These are phyloP conservation scores for Cirrhinus molitorella DNA, from an alignment of 2,797 vertebrate species.

Conservation along the genomic window DNA sequence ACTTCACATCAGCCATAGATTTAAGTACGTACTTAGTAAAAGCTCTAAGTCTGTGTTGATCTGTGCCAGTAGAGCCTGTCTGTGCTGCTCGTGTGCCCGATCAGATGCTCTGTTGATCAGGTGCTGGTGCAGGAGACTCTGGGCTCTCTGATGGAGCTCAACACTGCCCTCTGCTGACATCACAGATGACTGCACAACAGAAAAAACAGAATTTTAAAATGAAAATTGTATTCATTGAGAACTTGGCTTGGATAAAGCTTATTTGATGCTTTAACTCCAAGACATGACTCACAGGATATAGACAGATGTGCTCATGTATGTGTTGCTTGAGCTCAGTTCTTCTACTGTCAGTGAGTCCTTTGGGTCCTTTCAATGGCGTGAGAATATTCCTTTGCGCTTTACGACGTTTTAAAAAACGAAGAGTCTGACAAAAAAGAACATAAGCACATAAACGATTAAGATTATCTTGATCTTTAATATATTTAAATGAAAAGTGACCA, in stretches of 20 bases:
- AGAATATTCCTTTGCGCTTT: slow-evolving; percentile 70
- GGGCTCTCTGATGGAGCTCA: slow-evolving; percentile 84
- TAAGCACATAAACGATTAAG: background rate
- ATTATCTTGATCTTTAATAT: background rate
- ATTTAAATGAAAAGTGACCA: background rate
- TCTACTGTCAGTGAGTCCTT: slow-evolving; percentile 81
- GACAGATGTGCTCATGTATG: slow-evolving; percentile 83
- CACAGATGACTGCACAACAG: slow-evolving; percentile 68
- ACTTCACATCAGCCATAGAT: background rate
- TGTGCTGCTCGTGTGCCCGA: slow-evolving; percentile 77
- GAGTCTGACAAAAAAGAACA: slow-evolving; percentile 70
- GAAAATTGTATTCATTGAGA: background rate
- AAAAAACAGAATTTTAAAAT: background rate
- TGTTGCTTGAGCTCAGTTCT: slow-evolving; percentile 83
- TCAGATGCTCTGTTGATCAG: slow-evolving; percentile 78
- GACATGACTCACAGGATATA: slow-evolving; percentile 82
- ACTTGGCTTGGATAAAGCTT: background rate
- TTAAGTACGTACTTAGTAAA: slow-evolving; percentile 79
- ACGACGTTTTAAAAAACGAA: slow-evolving; percentile 82
- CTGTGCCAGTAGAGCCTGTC: slow-evolving; percentile 85
- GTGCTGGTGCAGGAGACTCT: slow-evolving; percentile 82
- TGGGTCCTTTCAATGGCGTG: slow-evolving; percentile 79
- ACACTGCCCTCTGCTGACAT: slow-evolving; percentile 81
- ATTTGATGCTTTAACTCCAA: background rate
- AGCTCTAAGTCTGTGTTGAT: slow-evolving; percentile 89